These are phyloP conservation scores for Hyposoter dolosus DNA, from an alignment of 2,888 invertebrate genomes.

Conservation along the genomic window DNA sequence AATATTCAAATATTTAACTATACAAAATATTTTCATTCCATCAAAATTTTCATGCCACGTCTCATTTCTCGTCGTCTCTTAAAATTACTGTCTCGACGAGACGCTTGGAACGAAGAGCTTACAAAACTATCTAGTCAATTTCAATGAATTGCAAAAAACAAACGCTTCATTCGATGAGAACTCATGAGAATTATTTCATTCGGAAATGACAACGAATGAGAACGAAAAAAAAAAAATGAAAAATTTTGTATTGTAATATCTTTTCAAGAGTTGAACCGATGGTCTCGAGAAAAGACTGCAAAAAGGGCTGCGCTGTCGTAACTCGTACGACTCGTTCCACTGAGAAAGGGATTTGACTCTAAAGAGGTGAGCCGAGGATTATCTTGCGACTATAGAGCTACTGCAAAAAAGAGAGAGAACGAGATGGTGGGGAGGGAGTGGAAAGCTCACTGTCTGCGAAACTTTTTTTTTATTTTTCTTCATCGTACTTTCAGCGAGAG, in stretches of 20 bases:
- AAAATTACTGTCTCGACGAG: background rate
- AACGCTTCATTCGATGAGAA: background rate
- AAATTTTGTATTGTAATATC: constrained; percentile 16
- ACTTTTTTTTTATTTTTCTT: constrained; percentile 48
- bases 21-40: background rate
- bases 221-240: background rate
- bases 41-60: background rate
- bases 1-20: constrained; percentile 17
- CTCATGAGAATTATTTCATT: background rate
- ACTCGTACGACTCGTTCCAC: constrained; percentile 40
- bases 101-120: background rate
- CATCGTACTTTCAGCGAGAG: constrained; percentile 30
- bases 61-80: background rate
- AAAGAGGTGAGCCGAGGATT: constrained; percentile 70
- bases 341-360: constrained; percentile 66
- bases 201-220: background rate
- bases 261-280: background rate
- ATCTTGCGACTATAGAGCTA: constrained; percentile 55
- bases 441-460: constrained; percentile 51
- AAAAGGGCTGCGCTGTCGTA: constrained; percentile 52
- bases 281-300: constrained; percentile 39
- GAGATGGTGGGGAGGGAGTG: background rate
- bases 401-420: constrained; percentile 5
- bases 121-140: background rate
- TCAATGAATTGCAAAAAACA: background rate